Evolutionary conservation across 2,888 invertebrate species (phyloP), one percentile per base, ranked within the genome.

Genomic region (Yponomeuta malinellus): DNA sequence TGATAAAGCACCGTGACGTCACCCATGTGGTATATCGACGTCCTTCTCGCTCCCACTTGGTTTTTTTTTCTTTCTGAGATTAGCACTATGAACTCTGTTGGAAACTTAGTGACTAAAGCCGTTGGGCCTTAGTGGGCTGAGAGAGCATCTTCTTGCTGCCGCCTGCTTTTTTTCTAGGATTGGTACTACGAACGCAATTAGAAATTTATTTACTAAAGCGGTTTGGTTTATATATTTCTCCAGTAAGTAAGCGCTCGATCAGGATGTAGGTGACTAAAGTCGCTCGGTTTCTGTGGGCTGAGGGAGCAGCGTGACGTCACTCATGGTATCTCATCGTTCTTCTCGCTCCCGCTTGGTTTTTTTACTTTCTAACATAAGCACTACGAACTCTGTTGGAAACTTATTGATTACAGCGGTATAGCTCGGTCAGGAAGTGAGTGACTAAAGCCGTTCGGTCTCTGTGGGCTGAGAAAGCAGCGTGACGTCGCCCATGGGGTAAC

Each of bases 391-490:
- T 8, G 9, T 43, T 43, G 43, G 43, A 43, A 8, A 8, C 1
- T 43, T 43, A 8, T 5, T 5, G 9, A 43, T 6, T 5, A 43
- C 2, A 43, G 9, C 43, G 43, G 43, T 43, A 6, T 5, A 43
- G 8, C 43, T 43, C 5, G 8, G 3, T 59, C 15, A 59, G 52
- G 15, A 59, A 59, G 15, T 15, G 12, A 12, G 52, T 15, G 9
- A 43, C 52, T 68, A 92, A 66, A 93, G 90, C n/a, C 93, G 83
- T 77, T 93, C 93, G 70, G 90, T 93, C 79, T 94, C 94, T 1
- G 94, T 94, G 1, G 93, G 94, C 79, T 94, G 94, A 2, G 94
- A 94, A 43, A 93, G 82, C 76, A 94, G 87, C 0, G 94, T 94
- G 72, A 94, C 88, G 73, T 94, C 94, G 70, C 93, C 94, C 86